Base-by-base conservation (phyloP, 1,140 invertebrate species). In the Bombus confusus region DNA sequence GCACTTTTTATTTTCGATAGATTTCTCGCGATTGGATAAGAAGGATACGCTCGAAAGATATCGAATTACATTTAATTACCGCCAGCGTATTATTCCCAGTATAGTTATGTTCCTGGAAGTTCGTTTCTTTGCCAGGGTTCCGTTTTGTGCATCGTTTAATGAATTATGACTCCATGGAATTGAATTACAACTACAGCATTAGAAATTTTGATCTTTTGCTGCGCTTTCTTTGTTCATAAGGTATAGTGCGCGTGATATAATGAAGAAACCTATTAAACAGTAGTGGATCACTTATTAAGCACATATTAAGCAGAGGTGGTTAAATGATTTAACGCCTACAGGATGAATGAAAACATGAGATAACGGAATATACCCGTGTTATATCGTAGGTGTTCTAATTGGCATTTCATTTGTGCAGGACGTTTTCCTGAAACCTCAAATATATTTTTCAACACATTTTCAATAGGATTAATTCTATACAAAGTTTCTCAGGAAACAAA, bases 101-200 rank as follows among this genome's bases (percentile, higher is more conserved):
- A 22, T 80, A 80, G n/a, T 74, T 66, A 34, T 47, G n/a, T 47
- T n/a, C 39, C 52, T 76, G 57, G 59, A 64, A 77, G 6, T 52
- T 31, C 8, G 3, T 52, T 34, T 25, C 31, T 25, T 41, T 10
- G 52, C 5, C 31, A 22, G 18, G 4, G 2, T 52, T 43, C 18
- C 31, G 31, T 74, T 31, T 52, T 3, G n/a, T 37, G 31, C 13
- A 25, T 28, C 8, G 5, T 41, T 77, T 41, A 57, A 77, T 77
- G 57, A 77, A 34, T 64, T 15, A 62, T 22, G 5, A 39, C 39
- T 77, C 12, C 28, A n/a, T 52, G 22, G 1, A 52, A 74, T 52
- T 74, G n/a, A 31, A 74, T 52, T 52, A 31, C 10, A 74, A 74
- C 3, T 52, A 28, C 31, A 13, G 8, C 1, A 31, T 64, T 77